Percentiles rank a stretch among this genome's conserved stretches.
These are phyloP conservation scores for Empidonax traillii DNA, from an alignment of 2,113 vertebrate genomes.

Conservation along the genomic window DNA sequence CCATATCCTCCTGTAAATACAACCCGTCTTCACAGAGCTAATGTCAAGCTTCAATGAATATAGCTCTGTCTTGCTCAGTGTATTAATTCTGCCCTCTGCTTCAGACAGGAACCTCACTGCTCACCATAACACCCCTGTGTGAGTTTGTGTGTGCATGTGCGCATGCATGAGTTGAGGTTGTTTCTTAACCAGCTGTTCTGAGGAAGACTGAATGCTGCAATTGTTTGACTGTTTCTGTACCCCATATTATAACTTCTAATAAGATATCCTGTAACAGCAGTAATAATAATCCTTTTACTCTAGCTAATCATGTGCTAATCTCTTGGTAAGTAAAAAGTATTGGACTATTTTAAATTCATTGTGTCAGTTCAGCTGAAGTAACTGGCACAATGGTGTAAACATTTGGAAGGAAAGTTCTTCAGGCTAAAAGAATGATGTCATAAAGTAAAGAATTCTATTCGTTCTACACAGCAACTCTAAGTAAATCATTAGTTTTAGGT, in stretches of 20 bases:
- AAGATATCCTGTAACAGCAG: conserved; percentile 73
- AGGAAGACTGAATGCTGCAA: conserved; percentile 10
- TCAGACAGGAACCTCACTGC: conserved; percentile 50
- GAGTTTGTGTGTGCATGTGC: background rate
- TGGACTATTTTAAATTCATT: conserved; percentile 76
- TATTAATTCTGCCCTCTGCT: conserved; percentile 51
- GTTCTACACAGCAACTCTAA: conserved; percentile 46
- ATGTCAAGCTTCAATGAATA: conserved; percentile 62
- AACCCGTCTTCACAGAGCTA: conserved; percentile 46
- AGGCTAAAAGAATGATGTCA: conserved; percentile 63
- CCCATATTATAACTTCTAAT: background rate
- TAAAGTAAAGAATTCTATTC: conserved; percentile 60
- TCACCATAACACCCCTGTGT: conserved; percentile 25
- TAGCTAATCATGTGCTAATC: conserved; percentile 78
- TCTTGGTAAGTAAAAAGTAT: conserved; percentile 74
- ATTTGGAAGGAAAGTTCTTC: conserved; percentile 61
- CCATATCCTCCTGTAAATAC: background rate
- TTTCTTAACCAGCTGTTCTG: conserved; percentile 12
- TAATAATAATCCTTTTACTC: conserved; percentile 75
- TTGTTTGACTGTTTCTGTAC: background rate
- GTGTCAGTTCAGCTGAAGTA: conserved; percentile 69
- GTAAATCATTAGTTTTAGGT: conserved; percentile 43
- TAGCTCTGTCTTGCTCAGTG: conserved; percentile 54
- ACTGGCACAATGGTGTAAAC: conserved; percentile 62
- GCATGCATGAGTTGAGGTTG: background rate